A percentile compares a stretch with the other conserved stretches of the same genome.
phyloP scores from a whole-genome alignment of 2,113 vertebrate species.

The Chroicocephalus ridibundus region DNA sequence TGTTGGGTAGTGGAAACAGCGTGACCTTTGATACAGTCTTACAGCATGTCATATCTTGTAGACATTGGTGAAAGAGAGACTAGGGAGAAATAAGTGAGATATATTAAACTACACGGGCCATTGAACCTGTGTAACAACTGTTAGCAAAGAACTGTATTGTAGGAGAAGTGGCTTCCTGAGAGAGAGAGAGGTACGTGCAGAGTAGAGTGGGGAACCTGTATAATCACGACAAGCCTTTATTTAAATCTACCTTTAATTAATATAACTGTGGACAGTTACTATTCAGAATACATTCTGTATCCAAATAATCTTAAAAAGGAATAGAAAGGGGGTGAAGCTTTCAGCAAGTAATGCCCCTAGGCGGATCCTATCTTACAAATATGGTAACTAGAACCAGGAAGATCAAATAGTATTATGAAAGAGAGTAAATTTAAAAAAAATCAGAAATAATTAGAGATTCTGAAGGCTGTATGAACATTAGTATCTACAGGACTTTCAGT shows the following conservation, averaged over 20 bases:
- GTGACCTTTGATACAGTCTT: background rate
- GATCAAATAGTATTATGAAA: background rate
- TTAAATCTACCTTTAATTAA: background rate
- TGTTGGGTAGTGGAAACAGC: background rate
- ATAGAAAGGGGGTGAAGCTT: background rate
- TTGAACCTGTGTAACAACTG: background rate
- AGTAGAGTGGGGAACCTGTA: background rate
- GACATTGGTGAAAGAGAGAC: background rate
- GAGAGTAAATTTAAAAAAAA: background rate
- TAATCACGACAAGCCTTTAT: background rate
- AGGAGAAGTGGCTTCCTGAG: background rate
- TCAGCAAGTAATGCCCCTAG: background rate
- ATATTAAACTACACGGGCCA: background rate
- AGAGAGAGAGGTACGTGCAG: background rate
- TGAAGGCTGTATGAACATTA: background rate
- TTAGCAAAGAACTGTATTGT: background rate
- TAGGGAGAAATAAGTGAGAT: background rate
- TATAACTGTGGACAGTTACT: background rate
- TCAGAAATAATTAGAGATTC: background rate
- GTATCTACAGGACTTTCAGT: background rate
- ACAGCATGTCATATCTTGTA: background rate
- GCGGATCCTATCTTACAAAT: background rate
- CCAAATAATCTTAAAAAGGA: background rate
- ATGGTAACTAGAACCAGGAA: background rate
- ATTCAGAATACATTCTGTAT: background rate